Evolutionary conservation across 2,113 vertebrate genomes (phyloP).

Genomic region (Charadrius vociferus): DNA sequence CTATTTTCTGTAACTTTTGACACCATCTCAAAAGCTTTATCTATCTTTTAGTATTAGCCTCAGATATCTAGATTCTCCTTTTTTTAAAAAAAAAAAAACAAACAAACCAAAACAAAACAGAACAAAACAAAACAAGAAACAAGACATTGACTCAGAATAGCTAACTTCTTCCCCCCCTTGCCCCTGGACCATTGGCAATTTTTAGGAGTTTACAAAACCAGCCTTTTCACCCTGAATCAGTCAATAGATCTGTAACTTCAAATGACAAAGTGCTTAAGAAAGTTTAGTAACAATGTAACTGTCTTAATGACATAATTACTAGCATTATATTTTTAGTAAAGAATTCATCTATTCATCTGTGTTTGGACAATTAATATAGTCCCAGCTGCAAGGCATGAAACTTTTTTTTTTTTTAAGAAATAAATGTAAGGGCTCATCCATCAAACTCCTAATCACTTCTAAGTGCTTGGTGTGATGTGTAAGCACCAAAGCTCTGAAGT

Average conservation of each 20-base stretch:
- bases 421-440: not conserved
- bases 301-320: not conserved
- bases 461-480: not conserved
- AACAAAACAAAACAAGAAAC: too few relatives aligned
- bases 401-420: not conserved
- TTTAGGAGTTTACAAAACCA: not conserved
- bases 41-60: not conserved
- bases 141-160: too few relatives aligned
- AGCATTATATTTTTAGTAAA: not conserved
- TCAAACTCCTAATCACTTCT: not conserved
- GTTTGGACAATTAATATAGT: not conserved
- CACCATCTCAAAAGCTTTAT: not conserved
- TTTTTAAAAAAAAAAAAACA: too few relatives aligned
- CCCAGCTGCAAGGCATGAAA: not conserved
- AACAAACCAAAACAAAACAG: not conserved
- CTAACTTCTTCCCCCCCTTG: not conserved
- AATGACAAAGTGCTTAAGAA: not conserved
- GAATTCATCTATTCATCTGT: not conserved
- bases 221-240: not conserved
- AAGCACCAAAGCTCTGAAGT: not conserved
- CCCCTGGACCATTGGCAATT: fast-evolving
- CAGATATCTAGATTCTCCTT: not conserved
- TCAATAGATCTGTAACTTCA: not conserved
- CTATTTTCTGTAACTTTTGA: not conserved
- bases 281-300: not conserved